Evolutionary conservation across 2,797 vertebrate species (phyloP), one percentile per base, ranked within the genome.

Genomic region (Parauchenoglanis ngamensis): DNA sequence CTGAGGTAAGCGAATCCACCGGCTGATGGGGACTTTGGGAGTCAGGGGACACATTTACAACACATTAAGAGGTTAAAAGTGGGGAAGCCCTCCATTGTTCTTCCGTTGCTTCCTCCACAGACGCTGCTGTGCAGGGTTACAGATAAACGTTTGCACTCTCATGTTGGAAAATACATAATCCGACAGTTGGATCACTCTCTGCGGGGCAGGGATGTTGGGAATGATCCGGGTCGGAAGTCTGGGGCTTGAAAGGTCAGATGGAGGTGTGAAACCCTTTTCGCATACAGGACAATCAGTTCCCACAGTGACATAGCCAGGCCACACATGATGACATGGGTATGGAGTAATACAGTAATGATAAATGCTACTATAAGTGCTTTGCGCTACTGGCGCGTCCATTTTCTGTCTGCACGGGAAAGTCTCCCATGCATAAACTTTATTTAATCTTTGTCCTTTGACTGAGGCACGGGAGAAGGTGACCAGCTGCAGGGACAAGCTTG

Each of bases 11-110:
- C 91, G 93, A 95, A 95, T 95, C 94, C 93, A 92, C 92, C 93
- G 92, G 93, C 92, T 93, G 93, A 94, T 94, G 94, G 92, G 93
- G 94, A 92, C 90, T 90, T 91, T 35, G 87, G 91, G 94, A 94
- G 94, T 90, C 95, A 93, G 92, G 94, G 95, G 96, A 95, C 92
- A 92, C 94, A 95, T 96, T 95, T 92, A 93, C 93, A 93, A 91
- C 93, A 94, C 95, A 96, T 96, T 95, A 96, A 93, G 94, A 95
- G 95, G 95, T 96, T 96, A 96, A 95, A 94, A 94, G 94, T 92
- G 90, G 93, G 95, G 94, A 95, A 94, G 91, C 93, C 92, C 93
- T 94, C 94, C 92, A 94, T 95, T 95, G 94, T 95, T 96, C 94
- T 92, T 92, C 92, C 91, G 93, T 92, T 94, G 93, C 93, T 94